Base-by-base conservation (phyloP, 2,888 invertebrate species). In the Dexiosoma caninum region DNA sequence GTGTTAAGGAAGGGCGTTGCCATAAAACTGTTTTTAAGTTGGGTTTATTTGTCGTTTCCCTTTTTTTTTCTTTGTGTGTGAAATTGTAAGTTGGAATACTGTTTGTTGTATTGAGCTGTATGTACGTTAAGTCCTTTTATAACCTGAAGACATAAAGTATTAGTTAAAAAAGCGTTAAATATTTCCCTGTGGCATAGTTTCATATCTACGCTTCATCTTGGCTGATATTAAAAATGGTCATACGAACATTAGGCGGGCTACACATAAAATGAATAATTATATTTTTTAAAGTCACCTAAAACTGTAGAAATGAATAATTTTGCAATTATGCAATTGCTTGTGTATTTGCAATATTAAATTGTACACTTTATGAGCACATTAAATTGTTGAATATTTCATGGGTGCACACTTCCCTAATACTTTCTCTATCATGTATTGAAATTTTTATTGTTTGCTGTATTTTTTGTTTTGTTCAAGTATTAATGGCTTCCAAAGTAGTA, bases 111-210 rank as follows among this genome's bases (percentile, higher is more conserved):
- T 40, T 23, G 37, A 62, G 6, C 42, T 7, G n/a, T 66, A 27
- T 37, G 72, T n/a, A n/a, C n/a, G 37, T 69, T 9, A 70, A 72
- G 77, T 72, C 37, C 37, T 77, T 74, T 81, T 66, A 66, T 77
- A 81, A 77, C 77, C 81, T 77, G 81, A 57, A 81, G 81, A 74
- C 44, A 81, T 66, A 69, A 67, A 69, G 72, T 77, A 9, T 49
- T 72, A 51, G 32, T 40, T n/a, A 64, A 69, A 75, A 60, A 77
- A 74, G 35, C 37, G 72, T 74, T 77, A 64, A 81, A 64, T 77
- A 23, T 72, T 81, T 81, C 81, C 74, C 81, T 72, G 69, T 64
- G 59, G 81, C 64, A 37, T 70, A 74, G 69, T 77, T 81, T 74
- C 10, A 46, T 64, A 77, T 55, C 62, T 62, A 37, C 76, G 57